Evolutionary conservation across 2,113 vertebrate species (phyloP).

Genomic region (Aegithalos caudatus): DNA sequence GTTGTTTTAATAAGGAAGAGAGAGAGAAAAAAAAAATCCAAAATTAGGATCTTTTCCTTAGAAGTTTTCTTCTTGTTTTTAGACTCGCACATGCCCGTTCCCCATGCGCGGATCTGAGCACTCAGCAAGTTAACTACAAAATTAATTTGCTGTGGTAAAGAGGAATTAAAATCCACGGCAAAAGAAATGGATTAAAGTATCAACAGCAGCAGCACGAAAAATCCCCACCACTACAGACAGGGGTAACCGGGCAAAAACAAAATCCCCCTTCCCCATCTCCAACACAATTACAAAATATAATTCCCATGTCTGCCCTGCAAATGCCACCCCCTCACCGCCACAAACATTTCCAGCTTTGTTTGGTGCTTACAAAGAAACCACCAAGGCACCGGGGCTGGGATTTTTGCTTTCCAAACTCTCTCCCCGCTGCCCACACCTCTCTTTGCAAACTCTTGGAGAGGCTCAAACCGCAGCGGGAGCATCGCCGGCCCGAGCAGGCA

Average conservation of each 20-base stretch:
- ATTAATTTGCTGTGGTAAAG: neutral
- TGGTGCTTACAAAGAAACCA: neutral
- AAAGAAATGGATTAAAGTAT: neutral
- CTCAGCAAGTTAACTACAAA: neutral
- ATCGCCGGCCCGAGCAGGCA: neutral
- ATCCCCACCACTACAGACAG: fast-evolving
- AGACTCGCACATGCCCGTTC: neutral
- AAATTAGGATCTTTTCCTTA: neutral
- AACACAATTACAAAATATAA: neutral
- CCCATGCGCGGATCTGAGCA: neutral
- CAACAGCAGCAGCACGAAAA: fast-evolving
- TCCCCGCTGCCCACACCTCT: neutral
- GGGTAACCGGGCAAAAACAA: fast-evolving
- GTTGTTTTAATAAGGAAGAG: neutral
- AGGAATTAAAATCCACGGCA: neutral
- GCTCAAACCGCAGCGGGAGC: neutral
- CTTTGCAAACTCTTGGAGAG: neutral
- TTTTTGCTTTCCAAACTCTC: neutral
- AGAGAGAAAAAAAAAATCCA: fast-evolving
- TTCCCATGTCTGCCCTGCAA: neutral
- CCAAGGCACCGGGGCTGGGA: neutral
- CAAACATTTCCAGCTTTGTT: neutral
- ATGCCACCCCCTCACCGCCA: neutral
- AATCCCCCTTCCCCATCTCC: neutral
- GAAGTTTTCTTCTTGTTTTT: neutral